A percentile compares a stretch with the other conserved stretches of the same genome.
These are phyloP conservation scores for Bambusicola thoracicus DNA, from an alignment of 2,113 vertebrate species.

Conservation along the genomic window DNA sequence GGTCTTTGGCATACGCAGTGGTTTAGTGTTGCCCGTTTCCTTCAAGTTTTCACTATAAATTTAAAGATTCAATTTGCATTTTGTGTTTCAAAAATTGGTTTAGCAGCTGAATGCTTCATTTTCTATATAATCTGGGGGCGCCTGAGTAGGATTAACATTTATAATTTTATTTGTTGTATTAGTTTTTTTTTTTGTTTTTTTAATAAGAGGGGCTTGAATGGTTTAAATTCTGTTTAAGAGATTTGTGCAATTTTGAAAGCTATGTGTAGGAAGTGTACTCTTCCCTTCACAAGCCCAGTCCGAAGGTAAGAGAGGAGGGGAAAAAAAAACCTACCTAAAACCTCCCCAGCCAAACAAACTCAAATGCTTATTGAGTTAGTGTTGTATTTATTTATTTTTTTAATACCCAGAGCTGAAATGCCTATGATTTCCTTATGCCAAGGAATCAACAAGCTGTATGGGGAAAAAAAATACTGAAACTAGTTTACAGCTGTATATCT, in stretches of 20 bases:
- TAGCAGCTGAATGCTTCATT: not conserved
- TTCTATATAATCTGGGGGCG: not conserved
- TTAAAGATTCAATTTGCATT: not conserved
- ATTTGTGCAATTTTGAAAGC: not conserved
- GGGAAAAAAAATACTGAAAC: not conserved
- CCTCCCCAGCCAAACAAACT: not conserved
- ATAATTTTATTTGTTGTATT: not conserved
- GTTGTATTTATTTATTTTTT: not conserved
- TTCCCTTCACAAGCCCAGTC: accelerated
- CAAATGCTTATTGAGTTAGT: not conserved
- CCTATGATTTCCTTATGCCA: not conserved
- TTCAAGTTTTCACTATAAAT: not conserved
- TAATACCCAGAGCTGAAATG: not conserved
- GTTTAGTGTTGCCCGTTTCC: not conserved
- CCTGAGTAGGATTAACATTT: not conserved
- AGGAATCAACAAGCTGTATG: not conserved
- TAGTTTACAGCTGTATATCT: not conserved
- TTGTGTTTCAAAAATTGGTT: not conserved
- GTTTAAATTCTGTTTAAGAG: not conserved
- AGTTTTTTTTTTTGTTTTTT: no score
- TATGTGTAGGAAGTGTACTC: accelerated
- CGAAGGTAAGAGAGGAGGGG: not conserved
- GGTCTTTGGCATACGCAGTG: not conserved
- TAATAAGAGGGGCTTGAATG: not conserved
- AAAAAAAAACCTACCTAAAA: not conserved